Base-by-base conservation (phyloP, 2,888 invertebrate genomes). In the Cerastoderma edule region DNA sequence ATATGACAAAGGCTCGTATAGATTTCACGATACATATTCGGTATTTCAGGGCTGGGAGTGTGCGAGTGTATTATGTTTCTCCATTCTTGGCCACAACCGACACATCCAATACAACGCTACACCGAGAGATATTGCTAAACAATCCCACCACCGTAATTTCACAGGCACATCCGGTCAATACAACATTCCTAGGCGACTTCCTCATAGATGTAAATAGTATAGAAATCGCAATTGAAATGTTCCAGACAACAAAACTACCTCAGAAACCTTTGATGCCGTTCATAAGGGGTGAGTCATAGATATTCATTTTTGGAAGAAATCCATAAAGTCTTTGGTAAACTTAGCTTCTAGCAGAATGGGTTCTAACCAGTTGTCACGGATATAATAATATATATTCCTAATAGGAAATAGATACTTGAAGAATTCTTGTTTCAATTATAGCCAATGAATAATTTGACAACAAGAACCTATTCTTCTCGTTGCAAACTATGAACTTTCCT, bases 41-140 rank as follows among this genome's bases (percentile, higher is more conserved):
- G 28, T 33, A 6, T 22, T 57, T 6, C 46, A 68, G 68, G 32
- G 13, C 68, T n/a, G 68, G 68, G 32, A 68, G 68, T 44, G 56
- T 68, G 16, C 35, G 30, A 16, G 44, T 68, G 0, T 68, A 68
- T 46, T 57, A 68, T 16, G 35, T 68, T 6, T 56, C 57, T 16
- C 68, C 68, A 13, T 57, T 68, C 44, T 24, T 68, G 6, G 68
- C 56, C 13, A 68, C 46, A 8, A n/a, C 22, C 13, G 19, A 57
- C 8, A 68, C 68, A 2, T 35, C 56, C 10, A 68, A 68, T 27
- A 57, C 28, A 27, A 50, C 56, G 0, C 35, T 30, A 8, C 68
- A 56, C 22, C 4, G 39, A 27, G 68, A 68, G 22, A 56, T 68
- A 28, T 57, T 68, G 8, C 27, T 46, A 19, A 39, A 39, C 56